Evolutionary conservation across 2,113 vertebrate species (phyloP).

Genomic region (Salvelinus sp.): DNA sequence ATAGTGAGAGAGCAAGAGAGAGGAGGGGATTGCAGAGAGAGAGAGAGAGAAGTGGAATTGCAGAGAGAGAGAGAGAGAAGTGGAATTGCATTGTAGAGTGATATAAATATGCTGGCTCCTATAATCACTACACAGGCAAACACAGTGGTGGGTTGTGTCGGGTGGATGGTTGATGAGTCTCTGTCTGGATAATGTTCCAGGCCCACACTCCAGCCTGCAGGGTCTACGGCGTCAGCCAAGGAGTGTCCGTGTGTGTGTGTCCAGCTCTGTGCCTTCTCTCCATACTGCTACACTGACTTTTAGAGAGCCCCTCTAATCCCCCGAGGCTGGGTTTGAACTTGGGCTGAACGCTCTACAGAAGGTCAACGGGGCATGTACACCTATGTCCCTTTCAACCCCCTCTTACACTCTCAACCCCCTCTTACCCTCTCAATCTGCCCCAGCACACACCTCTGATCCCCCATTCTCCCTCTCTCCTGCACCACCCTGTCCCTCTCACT

Average conservation of each 20-base stretch:
- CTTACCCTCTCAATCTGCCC: neutral
- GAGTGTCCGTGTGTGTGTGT: too few species aligned
- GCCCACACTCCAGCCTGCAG: neutral
- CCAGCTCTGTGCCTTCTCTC: constrained; percentile 1
- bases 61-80: constrained; percentile 20
- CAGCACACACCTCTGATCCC: neutral
- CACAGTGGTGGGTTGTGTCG: constrained; percentile 9
- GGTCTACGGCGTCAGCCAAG: too few species aligned
- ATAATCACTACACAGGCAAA: neutral
- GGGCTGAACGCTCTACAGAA: constrained; percentile 45
- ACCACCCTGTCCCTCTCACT: neutral
- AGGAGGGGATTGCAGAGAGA: constrained; percentile 1
- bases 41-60: neutral
- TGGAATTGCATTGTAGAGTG: constrained; percentile 39
- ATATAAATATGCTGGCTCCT: constrained; percentile 54
- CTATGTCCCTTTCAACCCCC: neutral
- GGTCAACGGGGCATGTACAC: constrained; percentile 45
- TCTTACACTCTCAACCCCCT: neutral
- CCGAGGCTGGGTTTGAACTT: constrained; percentile 49
- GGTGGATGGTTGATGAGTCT: constrained; percentile 39
- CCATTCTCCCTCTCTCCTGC: neutral
- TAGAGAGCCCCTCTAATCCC: constrained; percentile 34
- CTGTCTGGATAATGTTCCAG: constrained; percentile 59
- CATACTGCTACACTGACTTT: constrained; percentile 16
- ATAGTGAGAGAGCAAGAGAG: constrained; percentile 18